Conservation (phyloP, 92 coral and sea anemone genomes). For the Ricordea florida region DNA sequence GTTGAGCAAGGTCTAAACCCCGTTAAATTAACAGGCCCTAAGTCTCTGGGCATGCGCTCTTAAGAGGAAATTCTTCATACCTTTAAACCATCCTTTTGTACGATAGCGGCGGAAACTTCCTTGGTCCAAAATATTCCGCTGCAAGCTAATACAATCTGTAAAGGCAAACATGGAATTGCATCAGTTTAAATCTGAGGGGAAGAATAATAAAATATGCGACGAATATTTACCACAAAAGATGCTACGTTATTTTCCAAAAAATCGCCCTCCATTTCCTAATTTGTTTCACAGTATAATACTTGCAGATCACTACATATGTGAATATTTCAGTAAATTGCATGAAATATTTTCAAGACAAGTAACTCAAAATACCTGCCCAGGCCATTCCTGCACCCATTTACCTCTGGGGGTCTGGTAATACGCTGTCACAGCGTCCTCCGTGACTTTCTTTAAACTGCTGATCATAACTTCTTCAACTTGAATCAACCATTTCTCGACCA, state of each 20-base stretch:
- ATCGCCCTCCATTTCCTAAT: too few relatives aligned
- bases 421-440: slow-evolving; percentile 90
- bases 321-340: too few relatives aligned
- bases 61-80: slow-evolving; percentile 30
- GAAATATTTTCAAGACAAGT: too few relatives aligned
- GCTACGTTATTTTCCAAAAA: too few relatives aligned
- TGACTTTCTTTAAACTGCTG: slow-evolving; percentile 82
- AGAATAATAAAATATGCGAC: not conserved
- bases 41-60: too few relatives aligned
- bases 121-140: slow-evolving; percentile 98
- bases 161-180: not conserved
- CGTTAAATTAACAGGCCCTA: too few relatives aligned
- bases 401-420: slow-evolving; percentile 89
- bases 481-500: slow-evolving; percentile 99
- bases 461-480: slow-evolving; percentile 99
- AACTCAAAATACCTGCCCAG: slow-evolving; percentile 82
- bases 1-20: too few relatives aligned
- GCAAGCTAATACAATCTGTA: slow-evolving; percentile 89
- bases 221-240: too few relatives aligned
- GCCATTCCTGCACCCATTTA: slow-evolving; percentile 99
- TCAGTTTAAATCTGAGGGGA: not conserved
- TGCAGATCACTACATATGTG: too few relatives aligned
- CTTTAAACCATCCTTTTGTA: slow-evolving; percentile 89
- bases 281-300: too few relatives aligned
- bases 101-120: slow-evolving; percentile 85